Percentiles rank a stretch among this genome's conserved stretches.
These are phyloP conservation scores for Diarsia dahlii DNA, from an alignment of 2,888 invertebrate genomes.

Conservation along the genomic window DNA sequence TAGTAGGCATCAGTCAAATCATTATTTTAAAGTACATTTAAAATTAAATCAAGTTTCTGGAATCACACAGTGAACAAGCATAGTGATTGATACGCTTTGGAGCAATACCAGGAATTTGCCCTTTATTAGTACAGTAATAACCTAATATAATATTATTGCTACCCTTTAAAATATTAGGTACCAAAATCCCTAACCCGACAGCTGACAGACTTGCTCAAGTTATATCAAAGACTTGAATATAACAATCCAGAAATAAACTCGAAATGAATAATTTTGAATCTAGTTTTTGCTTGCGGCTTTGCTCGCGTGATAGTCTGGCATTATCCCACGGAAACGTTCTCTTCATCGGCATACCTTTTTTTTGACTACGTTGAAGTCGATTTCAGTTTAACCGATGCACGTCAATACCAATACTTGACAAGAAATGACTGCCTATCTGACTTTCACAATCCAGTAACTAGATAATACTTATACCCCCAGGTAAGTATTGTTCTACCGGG, in stretches of 20 bases:
- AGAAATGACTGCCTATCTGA: no score
- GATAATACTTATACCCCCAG: no score
- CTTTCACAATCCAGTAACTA: no score
- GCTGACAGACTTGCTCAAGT: background rate
- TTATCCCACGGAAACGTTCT: background rate
- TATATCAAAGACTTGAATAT: background rate
- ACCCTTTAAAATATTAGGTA: background rate
- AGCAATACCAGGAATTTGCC: background rate
- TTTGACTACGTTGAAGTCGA: no score
- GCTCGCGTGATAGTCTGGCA: background rate
- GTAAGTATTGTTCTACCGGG: no score
- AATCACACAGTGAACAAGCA: background rate
- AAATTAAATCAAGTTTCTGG: no score
- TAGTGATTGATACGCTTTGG: background rate
- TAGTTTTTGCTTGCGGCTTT: background rate
- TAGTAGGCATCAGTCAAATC: background rate
- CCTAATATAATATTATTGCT: background rate
- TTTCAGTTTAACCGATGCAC: no score
- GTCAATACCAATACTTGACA: no score
- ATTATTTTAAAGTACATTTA: background rate
- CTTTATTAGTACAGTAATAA: background rate
- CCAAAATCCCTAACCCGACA: background rate
- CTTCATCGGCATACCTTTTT: no score
- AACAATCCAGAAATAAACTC: background rate
- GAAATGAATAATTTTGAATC: background rate